Percentiles rank a stretch among this genome's conserved stretches.
Evolutionary conservation across 2,888 invertebrate species (phyloP).

Genomic region (Scelioninae gen. 1): DNA sequence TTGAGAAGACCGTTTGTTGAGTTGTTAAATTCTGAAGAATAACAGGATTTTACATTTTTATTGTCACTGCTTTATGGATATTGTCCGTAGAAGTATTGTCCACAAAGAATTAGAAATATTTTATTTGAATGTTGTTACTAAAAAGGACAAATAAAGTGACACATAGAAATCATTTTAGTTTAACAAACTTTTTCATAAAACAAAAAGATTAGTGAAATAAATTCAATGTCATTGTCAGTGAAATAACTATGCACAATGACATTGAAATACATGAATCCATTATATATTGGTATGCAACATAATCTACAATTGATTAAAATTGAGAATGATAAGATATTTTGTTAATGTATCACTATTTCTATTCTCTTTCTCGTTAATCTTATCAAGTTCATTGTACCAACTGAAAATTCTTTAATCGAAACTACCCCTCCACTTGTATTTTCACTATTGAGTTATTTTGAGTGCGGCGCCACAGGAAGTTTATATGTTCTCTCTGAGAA

Average conservation of each 20-base stretch:
- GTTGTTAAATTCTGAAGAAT: constrained; percentile 32
- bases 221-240: too few relatives aligned
- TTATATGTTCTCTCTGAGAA: constrained; percentile 66
- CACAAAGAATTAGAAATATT: constrained; percentile 11
- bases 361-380: not conserved
- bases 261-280: too few relatives aligned
- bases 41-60: constrained; percentile 37
- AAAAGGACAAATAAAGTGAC: too few relatives aligned
- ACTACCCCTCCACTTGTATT: constrained; percentile 53
- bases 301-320: too few relatives aligned
- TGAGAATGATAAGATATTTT: too few relatives aligned
- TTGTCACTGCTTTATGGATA: constrained; percentile 41
- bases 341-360: too few relatives aligned
- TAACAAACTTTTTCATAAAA: too few relatives aligned
- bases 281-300: too few relatives aligned
- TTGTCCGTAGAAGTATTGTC: constrained; percentile 18
- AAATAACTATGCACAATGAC: too few relatives aligned
- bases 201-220: too few relatives aligned
- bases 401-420: constrained; percentile 49
- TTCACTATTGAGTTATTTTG: constrained; percentile 75
- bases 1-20: constrained; percentile 19
- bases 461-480: constrained; percentile 77
- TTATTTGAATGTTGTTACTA: constrained; percentile 9
- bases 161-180: too few relatives aligned
- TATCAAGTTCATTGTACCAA: constrained; percentile 49